Conservation (phyloP, 2,888 invertebrate genomes). For the Pseudococcus longispinus region DNA sequence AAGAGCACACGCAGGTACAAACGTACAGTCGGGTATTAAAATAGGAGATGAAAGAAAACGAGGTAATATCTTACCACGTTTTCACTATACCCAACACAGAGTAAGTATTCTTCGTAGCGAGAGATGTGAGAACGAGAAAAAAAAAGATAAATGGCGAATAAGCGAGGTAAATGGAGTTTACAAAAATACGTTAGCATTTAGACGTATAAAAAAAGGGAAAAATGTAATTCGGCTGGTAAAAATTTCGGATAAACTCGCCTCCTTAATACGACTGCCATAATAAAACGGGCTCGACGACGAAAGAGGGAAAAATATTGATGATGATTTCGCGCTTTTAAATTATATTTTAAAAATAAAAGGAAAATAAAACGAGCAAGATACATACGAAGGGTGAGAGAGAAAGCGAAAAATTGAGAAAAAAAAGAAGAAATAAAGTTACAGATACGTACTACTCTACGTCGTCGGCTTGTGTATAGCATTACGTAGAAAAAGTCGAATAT, state of each 20-base stretch:
- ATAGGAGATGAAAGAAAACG: not conserved
- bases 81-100: not conserved
- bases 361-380: not conserved
- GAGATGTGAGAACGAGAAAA: not conserved
- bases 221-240: not conserved
- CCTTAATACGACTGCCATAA: not conserved
- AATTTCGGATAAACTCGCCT: not conserved
- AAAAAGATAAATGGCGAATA: constrained; percentile 12
- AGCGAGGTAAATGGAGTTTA: constrained; percentile 7
- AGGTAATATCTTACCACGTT: not conserved
- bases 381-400: not conserved
- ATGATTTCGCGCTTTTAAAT: not conserved
- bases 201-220: not conserved
- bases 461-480: not conserved
- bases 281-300: not conserved
- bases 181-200: constrained; percentile 14
- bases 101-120: not conserved
- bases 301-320: constrained; percentile 1
- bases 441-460: not conserved
- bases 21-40: not conserved
- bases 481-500: not conserved
- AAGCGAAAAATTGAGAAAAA: not conserved
- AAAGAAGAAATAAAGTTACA: not conserved
- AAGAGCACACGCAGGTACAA: not conserved
- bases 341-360: not conserved